Conservation (phyloP, 2,888 invertebrate species). For the Habrosyne pyritoides region DNA sequence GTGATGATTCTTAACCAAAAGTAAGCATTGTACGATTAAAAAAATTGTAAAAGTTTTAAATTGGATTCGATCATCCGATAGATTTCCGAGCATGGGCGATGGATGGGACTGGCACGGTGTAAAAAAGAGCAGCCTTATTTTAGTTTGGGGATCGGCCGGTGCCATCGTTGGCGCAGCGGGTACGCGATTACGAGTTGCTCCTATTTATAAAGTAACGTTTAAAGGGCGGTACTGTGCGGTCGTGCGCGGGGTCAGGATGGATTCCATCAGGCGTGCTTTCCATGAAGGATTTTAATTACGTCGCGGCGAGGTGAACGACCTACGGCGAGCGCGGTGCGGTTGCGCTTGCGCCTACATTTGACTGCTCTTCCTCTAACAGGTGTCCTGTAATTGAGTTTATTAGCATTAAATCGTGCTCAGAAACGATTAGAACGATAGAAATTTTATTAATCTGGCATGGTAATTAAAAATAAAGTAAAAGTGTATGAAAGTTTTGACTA, state of each 20-base stretch:
- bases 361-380: slow-evolving; percentile 57
- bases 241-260: slow-evolving; percentile 76
- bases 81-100: neutral
- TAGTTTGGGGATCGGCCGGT: slow-evolving; percentile 19
- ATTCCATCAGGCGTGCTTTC: slow-evolving; percentile 79
- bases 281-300: slow-evolving; percentile 83
- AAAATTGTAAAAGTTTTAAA: neutral
- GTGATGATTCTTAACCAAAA: too few species aligned
- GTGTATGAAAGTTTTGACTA: neutral
- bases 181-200: slow-evolving; percentile 47
- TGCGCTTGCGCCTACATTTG: slow-evolving; percentile 59
- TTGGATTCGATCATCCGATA: neutral
- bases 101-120: neutral
- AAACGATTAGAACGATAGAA: neutral
- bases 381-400: slow-evolving; percentile 48
- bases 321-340: slow-evolving; percentile 43
- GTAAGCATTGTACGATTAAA: too few species aligned
- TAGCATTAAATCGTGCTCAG: slow-evolving; percentile 9
- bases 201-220: slow-evolving; percentile 76
- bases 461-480: neutral
- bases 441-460: neutral
- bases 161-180: slow-evolving; percentile 27
- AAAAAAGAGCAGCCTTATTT: neutral
- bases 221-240: slow-evolving; percentile 70
- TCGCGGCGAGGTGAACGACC: slow-evolving; percentile 70